Base-by-base conservation (phyloP, 2,888 invertebrate genomes). In the Epinotia ramella region DNA sequence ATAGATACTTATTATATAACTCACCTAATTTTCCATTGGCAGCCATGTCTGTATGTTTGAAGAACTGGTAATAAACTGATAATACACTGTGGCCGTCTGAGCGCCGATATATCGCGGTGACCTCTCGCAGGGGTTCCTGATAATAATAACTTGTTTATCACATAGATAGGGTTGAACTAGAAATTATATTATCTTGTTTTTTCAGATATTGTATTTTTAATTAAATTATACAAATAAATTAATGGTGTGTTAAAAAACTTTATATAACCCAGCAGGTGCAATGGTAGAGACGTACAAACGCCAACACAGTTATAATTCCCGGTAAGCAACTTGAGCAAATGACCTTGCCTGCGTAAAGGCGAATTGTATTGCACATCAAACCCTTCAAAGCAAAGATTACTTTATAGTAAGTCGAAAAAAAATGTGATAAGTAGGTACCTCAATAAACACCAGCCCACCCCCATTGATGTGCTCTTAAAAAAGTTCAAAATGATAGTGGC, bases 11-110 rank as follows among this genome's bases (percentile, higher is more conserved):
- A 64, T 44, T 60, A 33, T 65, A 69, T 12, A 46, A 60, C 88
- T 86, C 84, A 93, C 94, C 94, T 87, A 94, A 87, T 86, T 94
- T 94, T 83, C 94, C 94, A 82, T 93, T 94, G 72, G 91, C 82
- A 20, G 94, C 91, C 94, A 94, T 94, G 90, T 88, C 84, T 82
- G 81, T 76, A 77, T 77, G 78, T 81, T 81, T 73, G 76, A 77
- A 82, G 81, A 81, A 69, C 80, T 84, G 79, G 79, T 81, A 81
- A 83, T 80, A 78, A 84, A 91, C 86, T 91, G 88, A 84, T 73
- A 79, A 67, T 59, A 70, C 62, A 59, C 49, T 72, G 68, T 60
- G 16, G 60, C 62, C 57, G 28, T 66, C 65, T 65, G 28, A 70
- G 60, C 73, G 67, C 68, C 62, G 83, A 83, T 86, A 82, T 78